These are phyloP conservation scores for Discoglossus pictus DNA, from an alignment of 2,797 vertebrate species.

Conservation along the genomic window DNA sequence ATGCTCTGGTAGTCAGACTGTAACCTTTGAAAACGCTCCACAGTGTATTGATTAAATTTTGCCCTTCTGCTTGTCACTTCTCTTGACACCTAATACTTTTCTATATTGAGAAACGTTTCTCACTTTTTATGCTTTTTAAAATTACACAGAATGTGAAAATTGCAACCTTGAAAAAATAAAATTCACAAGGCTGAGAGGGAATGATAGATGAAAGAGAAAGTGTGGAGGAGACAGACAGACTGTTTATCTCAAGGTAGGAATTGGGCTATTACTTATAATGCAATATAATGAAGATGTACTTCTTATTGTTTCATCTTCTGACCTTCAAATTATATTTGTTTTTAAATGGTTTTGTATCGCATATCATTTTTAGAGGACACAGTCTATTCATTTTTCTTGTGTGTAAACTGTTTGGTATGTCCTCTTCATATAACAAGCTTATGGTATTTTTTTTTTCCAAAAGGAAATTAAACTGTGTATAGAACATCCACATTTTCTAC, in stretches of 20 bases:
- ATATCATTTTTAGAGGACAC: too few species aligned
- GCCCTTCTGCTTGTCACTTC: conserved; percentile 38
- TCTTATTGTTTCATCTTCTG: conserved; percentile 17
- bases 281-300: conserved; percentile 32
- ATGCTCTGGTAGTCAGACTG: conserved; percentile 27
- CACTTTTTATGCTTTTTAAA: conserved; percentile 34
- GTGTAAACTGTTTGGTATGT: too few species aligned
- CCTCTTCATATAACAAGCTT: too few species aligned
- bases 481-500: too few species aligned
- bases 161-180: conserved; percentile 42
- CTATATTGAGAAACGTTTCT: conserved; percentile 26
- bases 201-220: conserved; percentile 33
- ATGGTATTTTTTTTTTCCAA: too few species aligned
- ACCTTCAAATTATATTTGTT: conserved; percentile 23
- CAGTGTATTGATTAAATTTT: conserved; percentile 37
- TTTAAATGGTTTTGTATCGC: too few species aligned
- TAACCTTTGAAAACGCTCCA: conserved; percentile 44
- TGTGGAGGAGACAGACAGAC: conserved; percentile 27
- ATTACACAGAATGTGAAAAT: conserved; percentile 37
- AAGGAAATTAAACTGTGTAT: too few species aligned
- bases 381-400: too few species aligned
- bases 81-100: conserved; percentile 30
- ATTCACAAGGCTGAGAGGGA: conserved; percentile 5
- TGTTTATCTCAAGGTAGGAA: conserved; percentile 35
- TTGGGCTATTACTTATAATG: conserved; percentile 27